Base-by-base conservation (phyloP, 2,113 vertebrate species). In the Elachura formosa region DNA sequence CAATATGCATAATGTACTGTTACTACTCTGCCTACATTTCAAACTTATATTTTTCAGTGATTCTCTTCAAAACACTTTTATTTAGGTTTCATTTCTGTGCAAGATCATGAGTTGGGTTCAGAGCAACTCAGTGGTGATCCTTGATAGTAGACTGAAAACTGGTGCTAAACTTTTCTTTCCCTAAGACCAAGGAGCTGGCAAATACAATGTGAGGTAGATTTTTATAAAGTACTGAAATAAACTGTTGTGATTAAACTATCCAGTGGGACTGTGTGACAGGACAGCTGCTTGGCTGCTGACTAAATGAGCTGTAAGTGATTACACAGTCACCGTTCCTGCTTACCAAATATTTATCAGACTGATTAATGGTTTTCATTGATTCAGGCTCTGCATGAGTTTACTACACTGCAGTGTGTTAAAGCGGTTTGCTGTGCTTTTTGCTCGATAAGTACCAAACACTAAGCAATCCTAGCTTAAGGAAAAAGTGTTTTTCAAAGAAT, bases 221-320 rank as follows among this genome's bases (percentile, higher is more conserved):
- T 79, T 87, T 62, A 40, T 63, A 5, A 89, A 89, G 31, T 73
- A 33, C 19, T 51, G 84, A 76, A 92, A 46, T 82, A 89, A 94
- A 69, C 26, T 79, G 2, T 9, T 83, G 71, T 90, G 78, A 83
- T 84, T 63, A 89, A 94, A 91, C 49, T 73, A 68, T 9, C 28
- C 36, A 49, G 18, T 36, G 48, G 21, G 45, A 23, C 48, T 49
- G 25, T 92, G 64, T 77, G 81, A 46, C 59, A 71, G 48, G 79
- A 93, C 96, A 95, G 93, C 96, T 97, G 95, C 80, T 81, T 6
- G 9, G 34, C 67, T 94, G 63, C 93, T 12, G 18, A 15, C 78
- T 94, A 93, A 94, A 93, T 95, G 94, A 89, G 77, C 63, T 94
- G 77, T 89, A 71, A 94, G 68, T 77, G 87, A 94, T 94, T 92